phyloP scores from a whole-genome alignment of 1,140 invertebrate genomes.

The Platyscapa corneri region DNA sequence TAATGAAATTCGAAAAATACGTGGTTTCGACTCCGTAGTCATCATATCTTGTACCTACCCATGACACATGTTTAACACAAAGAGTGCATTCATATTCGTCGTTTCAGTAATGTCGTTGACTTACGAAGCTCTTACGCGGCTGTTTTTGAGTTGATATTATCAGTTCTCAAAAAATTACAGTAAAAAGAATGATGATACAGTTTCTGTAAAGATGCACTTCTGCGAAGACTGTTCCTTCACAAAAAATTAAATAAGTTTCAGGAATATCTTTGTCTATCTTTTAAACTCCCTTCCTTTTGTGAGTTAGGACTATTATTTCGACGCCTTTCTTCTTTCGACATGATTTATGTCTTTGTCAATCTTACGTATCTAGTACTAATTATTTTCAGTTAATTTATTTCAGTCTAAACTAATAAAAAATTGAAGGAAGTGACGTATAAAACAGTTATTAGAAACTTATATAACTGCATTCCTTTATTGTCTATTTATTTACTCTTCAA shows the following conservation, averaged over 20 bases:
- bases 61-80: conserved; percentile 40
- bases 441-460: not conserved
- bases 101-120: conserved; percentile 8
- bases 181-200: not conserved
- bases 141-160: not conserved
- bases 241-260: conserved; percentile 21
- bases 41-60: conserved; percentile 34
- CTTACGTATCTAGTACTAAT: not conserved
- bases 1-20: not conserved
- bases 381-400: conserved; percentile 5
- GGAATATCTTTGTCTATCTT: not conserved
- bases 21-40: not conserved
- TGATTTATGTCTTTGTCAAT: conserved; percentile 28
- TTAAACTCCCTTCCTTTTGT: not conserved
- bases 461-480: not conserved
- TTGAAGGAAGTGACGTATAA: not conserved
- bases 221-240: conserved; percentile 20
- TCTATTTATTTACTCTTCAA: no score
- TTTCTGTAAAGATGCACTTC: conserved; percentile 9
- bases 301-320: not conserved
- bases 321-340: conserved; percentile 24
- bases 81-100: conserved; percentile 43
- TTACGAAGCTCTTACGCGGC: conserved; percentile 29
- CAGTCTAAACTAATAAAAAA: not conserved
- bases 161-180: not conserved